These are phyloP conservation scores for Dendrolimus kikuchii DNA, from an alignment of 1,140 invertebrate species.

Conservation along the genomic window DNA sequence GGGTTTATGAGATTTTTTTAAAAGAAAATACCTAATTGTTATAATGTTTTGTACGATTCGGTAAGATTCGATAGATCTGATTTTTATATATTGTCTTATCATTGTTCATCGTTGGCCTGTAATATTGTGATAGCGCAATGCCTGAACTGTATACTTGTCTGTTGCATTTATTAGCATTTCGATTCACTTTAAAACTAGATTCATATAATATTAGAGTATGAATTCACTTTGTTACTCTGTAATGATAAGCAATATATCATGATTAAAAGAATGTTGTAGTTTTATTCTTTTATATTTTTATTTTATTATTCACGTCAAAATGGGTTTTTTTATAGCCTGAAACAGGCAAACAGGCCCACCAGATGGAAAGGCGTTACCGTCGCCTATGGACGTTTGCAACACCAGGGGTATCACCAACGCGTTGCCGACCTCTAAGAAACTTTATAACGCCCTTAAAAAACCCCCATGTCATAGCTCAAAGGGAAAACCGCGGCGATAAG, in stretches of 20 bases:
- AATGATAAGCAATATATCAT: constrained; percentile 70
- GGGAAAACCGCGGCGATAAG: no score
- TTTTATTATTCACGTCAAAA: no score
- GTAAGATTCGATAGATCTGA: constrained; percentile 50
- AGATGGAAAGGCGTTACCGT: no score
- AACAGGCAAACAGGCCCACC: no score
- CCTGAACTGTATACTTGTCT: constrained; percentile 47
- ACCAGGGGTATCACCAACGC: no score
- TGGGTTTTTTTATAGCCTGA: no score
- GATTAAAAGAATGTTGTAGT: constrained; percentile 51
- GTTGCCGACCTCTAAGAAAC: no score
- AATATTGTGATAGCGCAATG: constrained; percentile 63
- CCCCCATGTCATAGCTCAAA: no score
- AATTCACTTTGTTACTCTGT: constrained; percentile 63
- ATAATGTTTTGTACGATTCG: constrained; percentile 57
- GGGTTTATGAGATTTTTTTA: constrained; percentile 58
- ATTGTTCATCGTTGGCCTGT: constrained; percentile 28
- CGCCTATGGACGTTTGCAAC: no score
- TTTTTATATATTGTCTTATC: constrained; percentile 59
- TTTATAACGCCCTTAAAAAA: no score
- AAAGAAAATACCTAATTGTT: constrained; percentile 48
- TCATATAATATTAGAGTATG: constrained; percentile 54
- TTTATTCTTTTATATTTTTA: constrained; percentile 30
- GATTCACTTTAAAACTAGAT: constrained; percentile 42
- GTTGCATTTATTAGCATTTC: constrained; percentile 71